Evolutionary conservation across 1,140 invertebrate genomes (phyloP).

Genomic region (Ganaspis sp.): DNA sequence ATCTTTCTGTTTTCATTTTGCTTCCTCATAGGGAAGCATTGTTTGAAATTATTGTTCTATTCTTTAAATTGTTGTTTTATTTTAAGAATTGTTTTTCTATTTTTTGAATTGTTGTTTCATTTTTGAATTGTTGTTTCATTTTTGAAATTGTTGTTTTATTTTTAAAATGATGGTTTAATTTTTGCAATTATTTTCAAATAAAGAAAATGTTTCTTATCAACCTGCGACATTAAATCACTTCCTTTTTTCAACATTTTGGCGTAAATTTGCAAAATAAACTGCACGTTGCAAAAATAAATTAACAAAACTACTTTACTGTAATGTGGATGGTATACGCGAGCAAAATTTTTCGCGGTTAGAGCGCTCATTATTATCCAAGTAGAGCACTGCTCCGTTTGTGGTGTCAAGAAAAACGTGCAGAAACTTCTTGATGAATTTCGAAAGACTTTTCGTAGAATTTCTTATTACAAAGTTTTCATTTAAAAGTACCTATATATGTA

Average conservation of each 20-base stretch:
- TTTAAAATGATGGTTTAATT: no score
- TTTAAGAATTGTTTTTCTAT: no score
- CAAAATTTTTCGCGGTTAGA: not conserved
- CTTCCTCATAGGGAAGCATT: no score
- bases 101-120: no score
- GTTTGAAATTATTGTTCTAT: no score
- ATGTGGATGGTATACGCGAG: not conserved
- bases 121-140: no score
- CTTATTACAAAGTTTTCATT: not conserved
- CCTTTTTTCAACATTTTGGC: no score
- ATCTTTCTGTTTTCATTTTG: not conserved
- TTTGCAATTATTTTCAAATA: no score
- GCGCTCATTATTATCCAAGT: slow-evolving; percentile 6
- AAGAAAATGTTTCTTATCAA: no score
- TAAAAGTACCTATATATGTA: not conserved
- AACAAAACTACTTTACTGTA: not conserved
- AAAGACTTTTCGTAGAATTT: not conserved
- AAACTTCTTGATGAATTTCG: slow-evolving; percentile 13
- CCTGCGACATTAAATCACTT: no score
- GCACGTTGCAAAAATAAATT: not conserved
- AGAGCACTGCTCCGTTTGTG: not conserved
- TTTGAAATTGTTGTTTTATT: no score
- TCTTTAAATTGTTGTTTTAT: no score
- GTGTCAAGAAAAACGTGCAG: slow-evolving; percentile 2
- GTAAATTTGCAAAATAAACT: not conserved